phyloP scores from a whole-genome alignment of 2,888 invertebrate species.

The Apotomis betuletana region DNA sequence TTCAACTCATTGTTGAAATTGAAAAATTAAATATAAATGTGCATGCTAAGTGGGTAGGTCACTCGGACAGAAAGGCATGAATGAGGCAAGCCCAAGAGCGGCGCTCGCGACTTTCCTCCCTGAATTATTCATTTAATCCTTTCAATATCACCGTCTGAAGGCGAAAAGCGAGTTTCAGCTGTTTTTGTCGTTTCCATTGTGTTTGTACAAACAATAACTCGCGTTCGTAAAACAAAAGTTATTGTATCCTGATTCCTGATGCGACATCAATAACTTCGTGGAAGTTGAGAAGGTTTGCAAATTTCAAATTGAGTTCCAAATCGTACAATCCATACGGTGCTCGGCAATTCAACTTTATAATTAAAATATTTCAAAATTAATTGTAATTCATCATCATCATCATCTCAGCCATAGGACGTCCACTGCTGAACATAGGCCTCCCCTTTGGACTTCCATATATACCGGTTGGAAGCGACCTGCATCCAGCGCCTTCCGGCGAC shows the following conservation, averaged over 20 bases:
- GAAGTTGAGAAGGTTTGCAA: conserved; percentile 19
- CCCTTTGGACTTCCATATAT: too few species aligned
- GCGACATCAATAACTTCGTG: conserved; percentile 32
- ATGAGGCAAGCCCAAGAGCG: conserved; percentile 60
- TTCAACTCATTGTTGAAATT: conserved; percentile 31
- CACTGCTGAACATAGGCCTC: too few species aligned
- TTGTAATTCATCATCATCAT: too few species aligned
- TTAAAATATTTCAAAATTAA: not conserved
- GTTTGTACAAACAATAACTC: conserved; percentile 48
- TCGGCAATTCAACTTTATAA: not conserved
- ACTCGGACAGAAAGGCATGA: conserved; percentile 64
- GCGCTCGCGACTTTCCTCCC: conserved; percentile 66
- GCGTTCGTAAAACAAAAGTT: conserved; percentile 41
- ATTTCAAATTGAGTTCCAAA: conserved; percentile 15
- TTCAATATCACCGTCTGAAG: conserved; percentile 68
- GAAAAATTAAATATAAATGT: conserved; percentile 67
- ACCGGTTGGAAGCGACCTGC: too few species aligned
- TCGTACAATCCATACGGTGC: not conserved
- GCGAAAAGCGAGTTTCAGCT: conserved; percentile 54
- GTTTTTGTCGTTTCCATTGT: conserved; percentile 58
- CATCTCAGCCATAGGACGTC: too few species aligned
- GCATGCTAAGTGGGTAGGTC: conserved; percentile 60
- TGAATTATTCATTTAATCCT: conserved; percentile 78
- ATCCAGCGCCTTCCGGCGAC: too few species aligned
- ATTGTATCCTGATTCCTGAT: conserved; percentile 38